Percentiles rank a stretch among this genome's conserved stretches.
Evolutionary conservation across 2,113 vertebrate species (phyloP).

Genomic region (Marmota monax): DNA sequence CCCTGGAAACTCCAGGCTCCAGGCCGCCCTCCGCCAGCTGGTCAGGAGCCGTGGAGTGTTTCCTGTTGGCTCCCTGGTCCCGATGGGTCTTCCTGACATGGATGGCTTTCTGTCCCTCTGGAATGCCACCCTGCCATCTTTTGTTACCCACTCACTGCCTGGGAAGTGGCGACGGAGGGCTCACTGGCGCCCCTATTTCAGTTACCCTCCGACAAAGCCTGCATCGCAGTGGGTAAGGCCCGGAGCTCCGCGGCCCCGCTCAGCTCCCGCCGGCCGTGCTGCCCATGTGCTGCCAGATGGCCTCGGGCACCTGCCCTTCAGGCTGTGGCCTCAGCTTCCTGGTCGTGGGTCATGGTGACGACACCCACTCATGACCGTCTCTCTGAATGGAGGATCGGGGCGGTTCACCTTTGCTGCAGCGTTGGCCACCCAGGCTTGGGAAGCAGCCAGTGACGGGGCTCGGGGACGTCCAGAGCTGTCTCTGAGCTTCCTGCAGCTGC

Average conservation of each 20-base stretch:
- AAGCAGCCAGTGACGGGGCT: no score
- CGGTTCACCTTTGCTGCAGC: accelerated
- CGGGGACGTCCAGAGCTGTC: accelerated
- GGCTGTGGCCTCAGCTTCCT: background rate
- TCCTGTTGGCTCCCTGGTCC: background rate
- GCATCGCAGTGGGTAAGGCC: accelerated
- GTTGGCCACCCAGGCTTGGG: background rate
- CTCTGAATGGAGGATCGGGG: background rate
- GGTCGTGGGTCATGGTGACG: accelerated
- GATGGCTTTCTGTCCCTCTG: background rate
- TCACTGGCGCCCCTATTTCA: accelerated
- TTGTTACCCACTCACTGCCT: background rate
- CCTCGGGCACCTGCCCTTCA: background rate
- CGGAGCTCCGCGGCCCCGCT: background rate
- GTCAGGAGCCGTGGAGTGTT: background rate
- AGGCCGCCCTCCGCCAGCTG: background rate
- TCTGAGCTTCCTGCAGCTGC: no score
- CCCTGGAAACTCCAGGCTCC: background rate
- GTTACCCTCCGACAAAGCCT: background rate
- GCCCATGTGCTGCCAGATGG: accelerated
- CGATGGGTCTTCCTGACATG: background rate
- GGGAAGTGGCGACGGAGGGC: accelerated
- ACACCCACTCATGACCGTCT: accelerated
- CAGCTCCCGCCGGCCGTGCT: background rate
- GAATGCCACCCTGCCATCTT: background rate